Percentiles rank a stretch among this genome's conserved stretches.
phyloP scores from a whole-genome alignment of 2,888 invertebrate species.

The Tribolium freemani region DNA sequence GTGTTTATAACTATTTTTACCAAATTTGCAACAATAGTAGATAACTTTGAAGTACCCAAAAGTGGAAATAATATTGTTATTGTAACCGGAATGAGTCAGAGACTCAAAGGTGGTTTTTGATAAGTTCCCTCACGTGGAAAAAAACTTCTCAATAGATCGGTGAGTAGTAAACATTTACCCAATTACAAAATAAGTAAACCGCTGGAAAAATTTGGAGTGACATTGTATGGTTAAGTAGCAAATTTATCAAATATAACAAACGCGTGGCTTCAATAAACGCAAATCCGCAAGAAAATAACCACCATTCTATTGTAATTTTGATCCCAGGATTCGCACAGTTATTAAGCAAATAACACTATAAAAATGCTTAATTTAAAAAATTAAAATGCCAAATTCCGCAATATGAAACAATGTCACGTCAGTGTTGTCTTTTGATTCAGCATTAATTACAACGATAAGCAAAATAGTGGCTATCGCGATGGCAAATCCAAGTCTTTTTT shows the following conservation, averaged over 20 bases:
- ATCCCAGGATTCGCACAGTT: neutral
- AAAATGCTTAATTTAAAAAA: neutral
- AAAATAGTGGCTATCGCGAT: constrained; percentile 4
- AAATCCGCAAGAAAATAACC: constrained; percentile 5
- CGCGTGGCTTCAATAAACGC: constrained; percentile 14
- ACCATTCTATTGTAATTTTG: neutral
- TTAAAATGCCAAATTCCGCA: neutral
- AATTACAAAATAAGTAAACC: constrained; percentile 34
- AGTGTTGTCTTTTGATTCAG: neutral
- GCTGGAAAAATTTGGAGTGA: constrained; percentile 21
- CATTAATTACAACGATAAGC: constrained; percentile 1
- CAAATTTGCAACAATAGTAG: neutral
- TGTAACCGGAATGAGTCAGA: neutral
- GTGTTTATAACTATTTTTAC: neutral
- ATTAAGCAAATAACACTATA: neutral
- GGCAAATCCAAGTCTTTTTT: constrained; percentile 3
- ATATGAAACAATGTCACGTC: constrained; percentile 6
- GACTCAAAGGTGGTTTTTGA: neutral
- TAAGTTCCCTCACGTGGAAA: constrained; percentile 4
- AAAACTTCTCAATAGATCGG: constrained; percentile 8
- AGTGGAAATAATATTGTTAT: neutral
- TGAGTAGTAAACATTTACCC: constrained; percentile 26
- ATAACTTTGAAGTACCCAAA: neutral
- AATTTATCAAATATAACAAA: constrained; percentile 6
- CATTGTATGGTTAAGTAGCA: constrained; percentile 9